phyloP scores from a whole-genome alignment of 2,888 invertebrate genomes.

The Polyommatus iphigenia region DNA sequence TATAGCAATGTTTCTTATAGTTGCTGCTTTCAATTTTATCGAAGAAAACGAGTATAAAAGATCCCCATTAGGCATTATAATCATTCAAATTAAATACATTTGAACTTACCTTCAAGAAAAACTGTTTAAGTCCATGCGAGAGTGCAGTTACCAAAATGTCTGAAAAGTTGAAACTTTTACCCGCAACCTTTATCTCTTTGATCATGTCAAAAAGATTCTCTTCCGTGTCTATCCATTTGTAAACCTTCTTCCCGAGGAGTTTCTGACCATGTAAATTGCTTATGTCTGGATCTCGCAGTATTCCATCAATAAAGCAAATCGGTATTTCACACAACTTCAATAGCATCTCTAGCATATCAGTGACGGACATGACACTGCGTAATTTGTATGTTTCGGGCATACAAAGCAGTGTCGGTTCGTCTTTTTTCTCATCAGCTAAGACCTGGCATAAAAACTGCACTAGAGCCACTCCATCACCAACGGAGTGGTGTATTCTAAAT shows the following conservation, averaged over 20 bases:
- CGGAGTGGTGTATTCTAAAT: constrained; percentile 77
- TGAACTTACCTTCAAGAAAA: constrained; percentile 57
- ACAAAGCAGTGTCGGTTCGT: constrained; percentile 44
- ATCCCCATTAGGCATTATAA: no score
- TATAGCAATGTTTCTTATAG: background rate
- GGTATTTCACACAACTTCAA: constrained; percentile 50
- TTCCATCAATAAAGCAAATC: constrained; percentile 51
- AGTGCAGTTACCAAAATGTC: constrained; percentile 72
- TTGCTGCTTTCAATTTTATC: background rate
- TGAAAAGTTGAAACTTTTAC: constrained; percentile 60
- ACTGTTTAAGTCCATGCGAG: constrained; percentile 68
- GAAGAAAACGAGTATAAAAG: no score
- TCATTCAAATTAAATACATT: background rate
- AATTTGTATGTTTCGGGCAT: constrained; percentile 43
- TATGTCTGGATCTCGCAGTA: constrained; percentile 57
- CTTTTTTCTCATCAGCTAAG: constrained; percentile 60
- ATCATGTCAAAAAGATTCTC: constrained; percentile 58
- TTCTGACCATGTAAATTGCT: constrained; percentile 68
- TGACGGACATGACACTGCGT: constrained; percentile 37
- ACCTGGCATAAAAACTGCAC: constrained; percentile 69
- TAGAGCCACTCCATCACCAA: constrained; percentile 77
- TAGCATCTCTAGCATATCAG: constrained; percentile 49
- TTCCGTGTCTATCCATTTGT: constrained; percentile 61
- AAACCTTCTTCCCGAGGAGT: constrained; percentile 65
- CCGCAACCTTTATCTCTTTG: constrained; percentile 56